phyloP scores from a whole-genome alignment of 2,888 invertebrate species.

The Charanyca ferruginea region DNA sequence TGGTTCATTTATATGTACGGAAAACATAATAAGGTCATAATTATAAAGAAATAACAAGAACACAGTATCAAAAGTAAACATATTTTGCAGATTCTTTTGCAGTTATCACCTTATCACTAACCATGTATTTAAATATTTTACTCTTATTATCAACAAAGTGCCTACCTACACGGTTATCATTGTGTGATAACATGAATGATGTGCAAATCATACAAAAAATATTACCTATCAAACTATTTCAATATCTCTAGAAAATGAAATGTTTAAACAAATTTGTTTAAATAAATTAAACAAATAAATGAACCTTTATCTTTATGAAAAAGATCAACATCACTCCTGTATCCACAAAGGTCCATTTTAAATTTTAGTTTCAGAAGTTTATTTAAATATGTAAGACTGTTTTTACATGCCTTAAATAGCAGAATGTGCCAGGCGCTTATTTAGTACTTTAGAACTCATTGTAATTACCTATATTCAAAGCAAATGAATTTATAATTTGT shows the following conservation, averaged over 20 bases:
- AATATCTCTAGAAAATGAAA: too few relatives aligned
- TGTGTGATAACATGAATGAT: constrained; percentile 2
- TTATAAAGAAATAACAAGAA: neutral
- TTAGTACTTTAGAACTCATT: too few relatives aligned
- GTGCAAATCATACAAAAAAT: neutral
- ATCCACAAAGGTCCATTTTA: neutral
- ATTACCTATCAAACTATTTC: neutral
- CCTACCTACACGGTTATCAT: neutral
- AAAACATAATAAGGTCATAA: neutral
- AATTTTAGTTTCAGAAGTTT: too few relatives aligned
- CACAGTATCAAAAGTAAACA: neutral
- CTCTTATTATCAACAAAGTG: neutral
- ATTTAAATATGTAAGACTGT: too few relatives aligned
- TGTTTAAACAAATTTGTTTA: too few relatives aligned
- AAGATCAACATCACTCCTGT: neutral
- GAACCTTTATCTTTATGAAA: too few relatives aligned
- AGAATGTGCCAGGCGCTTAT: too few relatives aligned
- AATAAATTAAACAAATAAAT: too few relatives aligned
- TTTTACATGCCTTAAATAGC: too few relatives aligned
- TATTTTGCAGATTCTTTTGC: neutral
- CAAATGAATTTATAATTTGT: too few relatives aligned
- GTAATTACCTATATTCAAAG: too few relatives aligned
- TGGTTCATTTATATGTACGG: neutral
- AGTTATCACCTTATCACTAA: constrained; percentile 8
- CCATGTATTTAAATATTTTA: neutral